phyloP scores from a whole-genome alignment of 1,140 invertebrate species.

The Micrasema minimum region DNA sequence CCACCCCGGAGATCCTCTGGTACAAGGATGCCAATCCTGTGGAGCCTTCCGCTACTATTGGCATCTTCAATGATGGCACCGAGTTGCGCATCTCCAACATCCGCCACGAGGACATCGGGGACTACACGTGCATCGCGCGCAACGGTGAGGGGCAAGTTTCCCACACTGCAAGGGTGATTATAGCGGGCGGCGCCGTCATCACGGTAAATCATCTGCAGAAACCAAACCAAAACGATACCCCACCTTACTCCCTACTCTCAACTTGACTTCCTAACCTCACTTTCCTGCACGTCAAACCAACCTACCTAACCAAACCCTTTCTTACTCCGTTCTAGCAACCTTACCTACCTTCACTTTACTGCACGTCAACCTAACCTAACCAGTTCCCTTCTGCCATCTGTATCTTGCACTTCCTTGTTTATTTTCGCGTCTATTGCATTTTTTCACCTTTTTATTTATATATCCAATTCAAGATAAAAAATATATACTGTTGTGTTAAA shows the following conservation, averaged over 20 bases:
- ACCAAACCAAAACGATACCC: slow-evolving; percentile 14
- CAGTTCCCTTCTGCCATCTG: no score
- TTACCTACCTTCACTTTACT: no score
- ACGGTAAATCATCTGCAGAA: slow-evolving; percentile 66
- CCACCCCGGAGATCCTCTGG: slow-evolving; percentile 91
- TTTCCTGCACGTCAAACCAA: not conserved
- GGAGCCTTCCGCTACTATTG: slow-evolving; percentile 84
- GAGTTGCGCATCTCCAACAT: slow-evolving; percentile 92
- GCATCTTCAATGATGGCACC: slow-evolving; percentile 90
- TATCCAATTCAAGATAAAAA: no score
- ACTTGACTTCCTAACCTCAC: not conserved
- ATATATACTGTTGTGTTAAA: no score
- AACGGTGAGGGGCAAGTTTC: slow-evolving; percentile 95
- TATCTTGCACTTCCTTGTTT: no score
- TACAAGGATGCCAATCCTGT: slow-evolving; percentile 92
- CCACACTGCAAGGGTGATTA: slow-evolving; percentile 93
- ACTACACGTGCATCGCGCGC: slow-evolving; percentile 93
- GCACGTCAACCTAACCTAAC: no score
- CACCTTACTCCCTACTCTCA: not conserved
- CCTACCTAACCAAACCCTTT: not conserved
- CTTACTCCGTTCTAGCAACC: no score
- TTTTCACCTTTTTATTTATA: no score
- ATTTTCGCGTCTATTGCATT: no score
- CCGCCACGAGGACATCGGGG: slow-evolving; percentile 91
- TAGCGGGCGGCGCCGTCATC: slow-evolving; percentile 88